Conservation (phyloP, 1,140 invertebrate species). For the Andricus grossulariae region DNA sequence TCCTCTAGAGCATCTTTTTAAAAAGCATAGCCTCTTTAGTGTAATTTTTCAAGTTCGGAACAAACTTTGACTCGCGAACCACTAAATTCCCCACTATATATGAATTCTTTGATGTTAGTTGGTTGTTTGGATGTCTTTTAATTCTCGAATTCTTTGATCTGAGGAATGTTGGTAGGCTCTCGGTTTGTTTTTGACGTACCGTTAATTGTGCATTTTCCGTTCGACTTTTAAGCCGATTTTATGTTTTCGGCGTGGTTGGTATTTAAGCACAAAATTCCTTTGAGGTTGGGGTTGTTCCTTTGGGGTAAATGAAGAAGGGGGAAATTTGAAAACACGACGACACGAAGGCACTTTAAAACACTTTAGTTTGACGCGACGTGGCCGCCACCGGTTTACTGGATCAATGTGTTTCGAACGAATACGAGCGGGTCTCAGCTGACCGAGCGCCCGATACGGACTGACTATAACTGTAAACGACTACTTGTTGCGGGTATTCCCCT, state of each 20-base stretch:
- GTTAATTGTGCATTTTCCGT: conserved; percentile 10
- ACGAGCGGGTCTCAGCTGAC: conserved; percentile 67
- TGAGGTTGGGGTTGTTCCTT: not conserved
- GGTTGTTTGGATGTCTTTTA: too few relatives aligned
- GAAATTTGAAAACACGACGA: not conserved
- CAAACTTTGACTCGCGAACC: too few relatives aligned
- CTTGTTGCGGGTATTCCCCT: conserved; percentile 70
- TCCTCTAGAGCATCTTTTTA: too few relatives aligned
- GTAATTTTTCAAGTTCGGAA: too few relatives aligned
- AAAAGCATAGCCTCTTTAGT: too few relatives aligned
- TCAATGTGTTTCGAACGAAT: conserved; percentile 38
- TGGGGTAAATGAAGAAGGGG: not conserved
- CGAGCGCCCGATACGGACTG: conserved; percentile 75
- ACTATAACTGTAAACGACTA: conserved; percentile 77
- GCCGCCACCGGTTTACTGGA: conserved; percentile 38
- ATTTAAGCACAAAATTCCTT: conserved; percentile 4
- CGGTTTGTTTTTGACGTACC: not conserved
- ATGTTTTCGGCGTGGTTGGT: not conserved
- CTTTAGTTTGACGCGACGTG: conserved; percentile 23
- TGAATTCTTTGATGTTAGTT: too few relatives aligned
- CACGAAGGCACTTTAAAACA: conserved; percentile 3
- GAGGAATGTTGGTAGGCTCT: too few relatives aligned
- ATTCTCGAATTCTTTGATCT: too few relatives aligned
- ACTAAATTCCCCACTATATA: too few relatives aligned
- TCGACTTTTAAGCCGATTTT: not conserved